A percentile compares a stretch with the other conserved stretches of the same genome.
Evolutionary conservation across 2,113 vertebrate species (phyloP).

Genomic region (Cinclus mexicanus): DNA sequence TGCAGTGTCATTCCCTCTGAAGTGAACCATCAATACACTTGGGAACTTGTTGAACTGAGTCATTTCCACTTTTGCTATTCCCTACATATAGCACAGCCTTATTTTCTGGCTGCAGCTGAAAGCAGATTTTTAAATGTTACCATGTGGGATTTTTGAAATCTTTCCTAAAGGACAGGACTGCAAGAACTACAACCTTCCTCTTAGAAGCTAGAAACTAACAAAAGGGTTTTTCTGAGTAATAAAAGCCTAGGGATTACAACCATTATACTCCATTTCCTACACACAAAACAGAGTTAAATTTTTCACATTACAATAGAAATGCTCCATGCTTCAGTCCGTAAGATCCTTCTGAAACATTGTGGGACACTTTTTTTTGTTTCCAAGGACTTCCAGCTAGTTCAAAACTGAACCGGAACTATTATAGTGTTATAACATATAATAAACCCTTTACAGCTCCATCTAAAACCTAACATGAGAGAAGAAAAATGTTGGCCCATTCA

Average conservation of each 20-base stretch:
- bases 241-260: neutral
- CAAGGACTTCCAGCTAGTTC: neutral
- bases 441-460: neutral
- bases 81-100: neutral
- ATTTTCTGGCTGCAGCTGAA: neutral
- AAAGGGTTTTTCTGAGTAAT: neutral
- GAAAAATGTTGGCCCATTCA: neutral
- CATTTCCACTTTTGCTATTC: neutral
- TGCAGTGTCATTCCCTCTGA: neutral
- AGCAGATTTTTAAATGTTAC: neutral
- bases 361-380: neutral
- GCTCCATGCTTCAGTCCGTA: neutral
- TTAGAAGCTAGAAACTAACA: neutral
- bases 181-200: neutral
- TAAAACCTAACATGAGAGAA: neutral
- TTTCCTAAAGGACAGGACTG: neutral
- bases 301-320: neutral
- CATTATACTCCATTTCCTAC: neutral
- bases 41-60: neutral
- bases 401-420: neutral
- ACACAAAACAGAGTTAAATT: neutral
- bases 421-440: too few species aligned
- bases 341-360: neutral
- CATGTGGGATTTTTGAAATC: neutral
- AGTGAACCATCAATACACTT: neutral